phyloP scores from a whole-genome alignment of 2,888 invertebrate genomes.

The Miltochrista miniata region DNA sequence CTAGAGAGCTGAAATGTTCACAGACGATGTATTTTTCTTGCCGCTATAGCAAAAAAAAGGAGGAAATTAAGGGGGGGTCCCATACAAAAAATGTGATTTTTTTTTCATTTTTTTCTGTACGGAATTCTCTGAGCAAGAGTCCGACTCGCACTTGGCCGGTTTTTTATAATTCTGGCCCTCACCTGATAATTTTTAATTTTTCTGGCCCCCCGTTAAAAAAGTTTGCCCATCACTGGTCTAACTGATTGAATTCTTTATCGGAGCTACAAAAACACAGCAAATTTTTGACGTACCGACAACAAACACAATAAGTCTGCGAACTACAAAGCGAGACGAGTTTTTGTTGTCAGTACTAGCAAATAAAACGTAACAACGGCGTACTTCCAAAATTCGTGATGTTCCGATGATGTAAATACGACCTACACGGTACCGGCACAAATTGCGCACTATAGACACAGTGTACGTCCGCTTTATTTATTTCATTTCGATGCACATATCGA shows the following conservation, averaged over 20 bases:
- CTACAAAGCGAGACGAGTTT: constrained; percentile 9
- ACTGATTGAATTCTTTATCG: constrained; percentile 4
- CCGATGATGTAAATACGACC: constrained; percentile 35
- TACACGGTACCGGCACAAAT: constrained; percentile 24
- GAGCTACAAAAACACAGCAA: constrained; percentile 1
- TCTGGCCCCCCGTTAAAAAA: no score
- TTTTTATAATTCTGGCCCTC: no score
- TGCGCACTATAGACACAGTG: constrained; percentile 14
- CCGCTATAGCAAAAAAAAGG: no score
- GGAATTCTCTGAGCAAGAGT: no score
- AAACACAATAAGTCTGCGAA: constrained; percentile 4
- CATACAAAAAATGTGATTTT: no score
- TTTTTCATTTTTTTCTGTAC: no score
- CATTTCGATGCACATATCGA: constrained; percentile 32
- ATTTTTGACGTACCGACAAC: constrained; percentile 4
- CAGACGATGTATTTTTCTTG: no score
- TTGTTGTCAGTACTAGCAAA: constrained; percentile 12
- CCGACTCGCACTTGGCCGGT: no score
- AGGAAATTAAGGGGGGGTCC: no score
- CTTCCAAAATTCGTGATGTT: constrained; percentile 19
- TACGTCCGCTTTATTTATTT: constrained; percentile 34
- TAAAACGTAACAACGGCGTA: constrained; percentile 7
- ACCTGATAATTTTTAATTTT: no score
- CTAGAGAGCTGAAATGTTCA: no score
- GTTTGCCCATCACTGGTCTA: no score